Evolutionary conservation across 1,140 invertebrate genomes (phyloP).

Genomic region (Sinella curviseta): DNA sequence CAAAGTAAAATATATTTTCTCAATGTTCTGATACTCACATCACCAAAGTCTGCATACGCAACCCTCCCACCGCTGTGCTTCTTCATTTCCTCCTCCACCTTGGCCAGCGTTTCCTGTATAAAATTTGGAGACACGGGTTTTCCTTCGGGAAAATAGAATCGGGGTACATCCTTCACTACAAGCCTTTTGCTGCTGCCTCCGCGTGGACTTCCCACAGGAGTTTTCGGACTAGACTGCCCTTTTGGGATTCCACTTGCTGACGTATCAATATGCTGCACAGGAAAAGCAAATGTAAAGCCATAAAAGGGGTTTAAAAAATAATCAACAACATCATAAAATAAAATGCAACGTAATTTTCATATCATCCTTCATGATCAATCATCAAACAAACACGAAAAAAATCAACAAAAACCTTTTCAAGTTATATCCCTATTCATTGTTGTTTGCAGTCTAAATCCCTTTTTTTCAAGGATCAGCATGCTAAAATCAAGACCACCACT

Average conservation of each 20-base stretch:
- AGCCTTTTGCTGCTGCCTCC: neutral
- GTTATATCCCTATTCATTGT: too few relatives aligned
- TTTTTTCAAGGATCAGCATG: too few relatives aligned
- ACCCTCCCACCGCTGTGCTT: constrained; percentile 27
- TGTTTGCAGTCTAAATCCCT: too few relatives aligned
- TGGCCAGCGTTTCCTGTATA: constrained; percentile 31
- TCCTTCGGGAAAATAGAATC: constrained; percentile 47
- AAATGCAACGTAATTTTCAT: neutral
- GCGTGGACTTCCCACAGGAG: constrained; percentile 2
- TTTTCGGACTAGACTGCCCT: constrained; percentile 13
- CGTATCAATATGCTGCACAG: constrained; percentile 9
- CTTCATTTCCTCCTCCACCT: constrained; percentile 35
- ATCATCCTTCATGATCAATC: neutral
- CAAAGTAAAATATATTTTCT: constrained; percentile 2
- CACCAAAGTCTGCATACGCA: constrained; percentile 36
- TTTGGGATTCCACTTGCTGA: neutral
- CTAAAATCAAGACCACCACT: too few relatives aligned
- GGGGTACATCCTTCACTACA: constrained; percentile 30
- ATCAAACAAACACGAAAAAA: neutral
- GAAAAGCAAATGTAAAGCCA: neutral
- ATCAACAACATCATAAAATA: neutral
- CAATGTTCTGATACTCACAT: constrained; percentile 26
- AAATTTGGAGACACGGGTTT: constrained; percentile 23
- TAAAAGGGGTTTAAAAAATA: neutral
- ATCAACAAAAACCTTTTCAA: too few relatives aligned